Base-by-base conservation (phyloP, 2,888 invertebrate species). In the Dexiosoma caninum region DNA sequence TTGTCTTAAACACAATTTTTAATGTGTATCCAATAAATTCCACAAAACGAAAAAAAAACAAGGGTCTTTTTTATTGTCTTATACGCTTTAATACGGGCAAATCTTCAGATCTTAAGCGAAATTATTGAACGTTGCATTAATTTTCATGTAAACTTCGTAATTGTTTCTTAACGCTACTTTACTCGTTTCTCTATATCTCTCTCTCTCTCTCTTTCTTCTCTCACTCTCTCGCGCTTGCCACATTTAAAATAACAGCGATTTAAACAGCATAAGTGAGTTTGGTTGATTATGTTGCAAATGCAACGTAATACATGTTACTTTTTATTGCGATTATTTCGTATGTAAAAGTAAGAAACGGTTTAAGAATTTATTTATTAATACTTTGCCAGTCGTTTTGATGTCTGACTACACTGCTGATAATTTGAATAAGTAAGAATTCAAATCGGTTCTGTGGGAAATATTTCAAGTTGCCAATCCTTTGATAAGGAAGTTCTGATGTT, bases 91-190 rank as follows among this genome's bases (percentile, higher is more conserved):
- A 77, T 67, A 69, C 46, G 67, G 30, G 55, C 30, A 81, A 81
- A 77, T 81, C 81, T 74, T 81, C 55, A 77, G 79, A 82, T 78
- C 79, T 82, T 66, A 49, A 79, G 83, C 81, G 82, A 81, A 83
- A 83, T 83, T 82, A 82, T 71, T 77, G 74, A 79, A 81, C 79
- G 81, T 69, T 81, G 57, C 76, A 67, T 82, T 83, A 82, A 83
- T 83, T 78, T 76, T 76, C 81, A 80, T 78, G 79, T 78, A 78
- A 83, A 82, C 64, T 74, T 69, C 55, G 84, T 84, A 83, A 84
- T 84, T 84, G 83, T 83, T 83, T 82, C 78, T 84, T 84, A 80
- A 84, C 84, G 84, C 84, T 83, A 83, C 83, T 83, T 83, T 78
- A 59, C 74, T 75, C 44, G 51, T 23, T 27, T 21, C 16, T 66